Conservation (phyloP, 2,888 invertebrate genomes). For the Thecophora atra region DNA sequence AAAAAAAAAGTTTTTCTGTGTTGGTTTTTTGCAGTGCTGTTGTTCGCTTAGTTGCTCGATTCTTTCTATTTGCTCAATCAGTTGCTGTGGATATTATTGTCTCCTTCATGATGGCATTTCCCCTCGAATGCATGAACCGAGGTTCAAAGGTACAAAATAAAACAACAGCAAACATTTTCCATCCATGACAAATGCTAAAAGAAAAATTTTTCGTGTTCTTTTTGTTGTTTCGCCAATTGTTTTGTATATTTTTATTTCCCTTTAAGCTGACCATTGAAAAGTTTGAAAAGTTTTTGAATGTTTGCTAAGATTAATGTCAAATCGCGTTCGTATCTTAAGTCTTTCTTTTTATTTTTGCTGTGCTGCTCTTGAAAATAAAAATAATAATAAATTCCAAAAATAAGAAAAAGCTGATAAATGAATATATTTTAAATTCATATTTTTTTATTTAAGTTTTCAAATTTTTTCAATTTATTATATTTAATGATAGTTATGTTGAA, state of each 20-base stretch:
- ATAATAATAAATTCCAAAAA: too few relatives aligned
- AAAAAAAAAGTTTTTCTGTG: too few relatives aligned
- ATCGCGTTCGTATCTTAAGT: constrained; percentile 6
- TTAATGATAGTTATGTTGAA: too few relatives aligned
- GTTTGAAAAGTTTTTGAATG: neutral
- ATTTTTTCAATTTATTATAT: too few relatives aligned
- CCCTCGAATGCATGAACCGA: constrained; percentile 14
- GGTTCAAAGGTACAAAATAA: neutral
- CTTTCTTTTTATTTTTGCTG: neutral
- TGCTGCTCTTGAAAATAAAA: neutral
- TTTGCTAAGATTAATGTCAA: neutral
- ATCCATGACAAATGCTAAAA: too few relatives aligned
- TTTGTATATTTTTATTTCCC: neutral
- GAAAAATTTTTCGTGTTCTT: neutral
- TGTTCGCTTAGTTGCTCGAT: neutral
- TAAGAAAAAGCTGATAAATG: too few relatives aligned
- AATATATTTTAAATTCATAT: too few relatives aligned
- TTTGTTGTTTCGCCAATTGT: neutral
- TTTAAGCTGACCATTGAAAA: neutral
- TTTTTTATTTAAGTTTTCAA: too few relatives aligned
- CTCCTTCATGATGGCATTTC: constrained; percentile 10
- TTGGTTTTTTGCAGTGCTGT: neutral
- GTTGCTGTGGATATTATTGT: constrained; percentile 13
- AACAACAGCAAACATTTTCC: neutral
- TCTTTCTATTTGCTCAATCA: neutral